Base-by-base conservation (phyloP, 1,140 invertebrate species). In the Hyles euphorbiae region DNA sequence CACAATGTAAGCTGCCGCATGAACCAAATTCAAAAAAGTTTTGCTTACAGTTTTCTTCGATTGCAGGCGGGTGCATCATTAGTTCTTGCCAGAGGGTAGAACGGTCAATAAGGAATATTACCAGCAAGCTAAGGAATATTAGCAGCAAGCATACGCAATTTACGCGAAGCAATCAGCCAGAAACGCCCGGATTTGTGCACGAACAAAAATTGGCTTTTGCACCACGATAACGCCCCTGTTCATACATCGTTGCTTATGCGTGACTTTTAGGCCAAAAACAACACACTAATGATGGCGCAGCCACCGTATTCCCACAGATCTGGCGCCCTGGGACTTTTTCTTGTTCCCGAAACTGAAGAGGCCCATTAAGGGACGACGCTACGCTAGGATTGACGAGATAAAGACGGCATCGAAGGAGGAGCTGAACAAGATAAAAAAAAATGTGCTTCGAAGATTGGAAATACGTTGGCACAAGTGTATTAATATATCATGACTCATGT, bases 91-190 rank as follows among this genome's bases (percentile, higher is more conserved):
- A 68, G 34, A 73, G 56, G 61, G 70, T 65, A 65, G 58, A 56
- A 78, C 68, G 34, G 61, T 78, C 33, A 75, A 78, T 70, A 73
- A 77, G 49, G 59, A 76, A 63, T 69, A 69, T 74, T 71, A 62
- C 49, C 43, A 62, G 53, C 44, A 45, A 60, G 63, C 59, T 68
- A 67, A n/a, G n/a, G n/a, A n/a, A n/a, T n/a, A n/a, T n/a, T n/a
- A n/a, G n/a, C n/a, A n/a, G n/a, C n/a, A n/a, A n/a, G n/a, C n/a
- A n/a, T 61, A 54, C 40, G 57, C 34, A 58, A 65, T 75, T 70
- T 74, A 65, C 66, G 65, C 50, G 74, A 72, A 61, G n/a, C n/a
- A n/a, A n/a, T n/a, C n/a, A n/a, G n/a, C n/a, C n/a, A n/a, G n/a
- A n/a, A n/a, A n/a, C n/a, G n/a, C n/a, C n/a, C n/a, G n/a, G n/a